phyloP scores from a whole-genome alignment of 2,888 invertebrate genomes.

The Lepidochitona cinerea region DNA sequence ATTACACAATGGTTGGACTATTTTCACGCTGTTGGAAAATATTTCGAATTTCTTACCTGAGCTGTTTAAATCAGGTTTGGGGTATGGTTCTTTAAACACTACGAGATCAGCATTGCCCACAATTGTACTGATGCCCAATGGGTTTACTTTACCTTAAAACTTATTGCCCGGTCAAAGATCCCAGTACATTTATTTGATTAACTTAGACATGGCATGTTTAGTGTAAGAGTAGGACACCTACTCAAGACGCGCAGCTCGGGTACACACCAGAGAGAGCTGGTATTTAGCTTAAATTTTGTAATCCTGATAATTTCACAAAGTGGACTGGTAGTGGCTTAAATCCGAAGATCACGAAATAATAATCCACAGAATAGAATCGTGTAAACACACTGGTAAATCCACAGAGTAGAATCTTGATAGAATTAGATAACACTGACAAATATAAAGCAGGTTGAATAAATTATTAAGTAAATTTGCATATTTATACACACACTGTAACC shows the following conservation, averaged over 20 bases:
- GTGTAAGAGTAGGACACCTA: conserved; percentile 19
- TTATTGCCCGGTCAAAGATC: conserved; percentile 22
- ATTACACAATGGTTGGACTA: neutral
- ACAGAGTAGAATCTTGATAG: no score
- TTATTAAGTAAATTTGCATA: no score
- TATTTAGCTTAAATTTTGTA: conserved; percentile 16
- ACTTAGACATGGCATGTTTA: conserved; percentile 10
- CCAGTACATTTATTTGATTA: conserved; percentile 19
- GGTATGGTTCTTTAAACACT: conserved; percentile 27
- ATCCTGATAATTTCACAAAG: neutral
- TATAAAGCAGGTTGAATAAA: no score
- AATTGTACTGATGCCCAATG: conserved; percentile 10
- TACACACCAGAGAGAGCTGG: conserved; percentile 13
- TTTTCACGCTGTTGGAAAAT: neutral
- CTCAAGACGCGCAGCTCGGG: conserved; percentile 29
- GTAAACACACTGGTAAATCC: no score
- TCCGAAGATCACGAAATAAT: no score
- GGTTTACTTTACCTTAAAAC: conserved; percentile 16
- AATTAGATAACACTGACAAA: no score
- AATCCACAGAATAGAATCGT: no score
- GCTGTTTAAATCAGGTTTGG: conserved; percentile 16
- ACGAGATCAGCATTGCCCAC: conserved; percentile 23
- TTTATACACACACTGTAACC: no score
- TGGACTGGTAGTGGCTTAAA: no score
- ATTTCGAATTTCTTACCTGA: no score